phyloP scores from a whole-genome alignment of 2,888 invertebrate genomes.

The Torymus aiolomorphi region DNA sequence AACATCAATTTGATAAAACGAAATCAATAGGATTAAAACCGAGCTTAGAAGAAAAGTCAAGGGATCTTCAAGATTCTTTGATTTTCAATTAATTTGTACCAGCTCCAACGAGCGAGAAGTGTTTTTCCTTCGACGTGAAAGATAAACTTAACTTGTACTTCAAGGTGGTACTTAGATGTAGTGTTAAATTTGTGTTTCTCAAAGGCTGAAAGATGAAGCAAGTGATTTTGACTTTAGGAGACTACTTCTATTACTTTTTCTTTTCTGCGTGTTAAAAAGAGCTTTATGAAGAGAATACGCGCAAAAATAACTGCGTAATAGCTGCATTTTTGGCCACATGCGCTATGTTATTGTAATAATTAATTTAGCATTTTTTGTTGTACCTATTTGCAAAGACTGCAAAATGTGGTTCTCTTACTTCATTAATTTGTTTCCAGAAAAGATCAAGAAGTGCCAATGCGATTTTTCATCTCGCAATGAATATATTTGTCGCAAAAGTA shows the following conservation, averaged over 20 bases:
- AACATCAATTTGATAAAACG: constrained; percentile 14
- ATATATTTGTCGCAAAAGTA: constrained; percentile 13
- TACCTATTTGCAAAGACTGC: constrained; percentile 30
- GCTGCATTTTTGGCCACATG: constrained; percentile 11
- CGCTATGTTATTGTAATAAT: constrained; percentile 11
- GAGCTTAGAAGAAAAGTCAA: background rate
- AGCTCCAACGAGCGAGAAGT: constrained; percentile 12
- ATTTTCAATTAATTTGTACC: constrained; percentile 1
- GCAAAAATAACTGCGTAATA: constrained; percentile 24
- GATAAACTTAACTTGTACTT: constrained; percentile 23
- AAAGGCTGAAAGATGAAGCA: constrained; percentile 24
- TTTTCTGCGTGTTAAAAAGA: constrained; percentile 5
- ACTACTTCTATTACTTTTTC: constrained; percentile 16
- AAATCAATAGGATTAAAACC: constrained; percentile 6
- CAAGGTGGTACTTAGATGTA: constrained; percentile 52
- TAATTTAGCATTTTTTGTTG: constrained; percentile 23
- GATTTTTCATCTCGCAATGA: constrained; percentile 11
- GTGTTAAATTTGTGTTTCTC: constrained; percentile 33
- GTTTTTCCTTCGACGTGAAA: constrained; percentile 15
- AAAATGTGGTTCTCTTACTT: constrained; percentile 27
- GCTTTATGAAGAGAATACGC: constrained; percentile 11
- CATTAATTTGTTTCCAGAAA: constrained; percentile 5
- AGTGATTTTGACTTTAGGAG: constrained; percentile 8
- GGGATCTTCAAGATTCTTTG: background rate
- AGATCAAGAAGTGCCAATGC: constrained; percentile 21